Evolutionary conservation across 2,113 vertebrate genomes (phyloP).

Genomic region (Platichthys flesus): DNA sequence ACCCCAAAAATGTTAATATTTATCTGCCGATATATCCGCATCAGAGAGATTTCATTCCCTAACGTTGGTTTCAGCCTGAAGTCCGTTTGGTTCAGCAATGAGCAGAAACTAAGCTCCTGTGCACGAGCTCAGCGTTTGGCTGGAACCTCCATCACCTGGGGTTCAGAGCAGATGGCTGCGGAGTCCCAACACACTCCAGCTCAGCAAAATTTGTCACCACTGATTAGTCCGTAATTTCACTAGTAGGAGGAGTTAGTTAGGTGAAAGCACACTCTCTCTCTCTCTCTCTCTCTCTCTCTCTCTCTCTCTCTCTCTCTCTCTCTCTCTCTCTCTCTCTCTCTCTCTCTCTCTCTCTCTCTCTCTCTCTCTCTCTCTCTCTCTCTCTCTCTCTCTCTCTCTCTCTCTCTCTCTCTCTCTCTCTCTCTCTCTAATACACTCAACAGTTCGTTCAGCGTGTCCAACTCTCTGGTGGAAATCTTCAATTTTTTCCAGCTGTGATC

Average conservation of each 20-base stretch:
- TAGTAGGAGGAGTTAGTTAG: slow-evolving; percentile 40
- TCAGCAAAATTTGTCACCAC: slow-evolving; percentile 55
- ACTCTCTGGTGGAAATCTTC: slow-evolving; percentile 5
- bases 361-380: too few relatives aligned
- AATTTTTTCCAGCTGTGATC: slow-evolving; percentile 18
- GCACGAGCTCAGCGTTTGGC: slow-evolving; percentile 60
- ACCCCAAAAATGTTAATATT: too few relatives aligned
- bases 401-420: too few relatives aligned
- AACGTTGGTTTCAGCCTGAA: neutral
- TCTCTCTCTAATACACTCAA: neutral
- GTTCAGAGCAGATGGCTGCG: slow-evolving; percentile 75
- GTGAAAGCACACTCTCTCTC: too few relatives aligned
- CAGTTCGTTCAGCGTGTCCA: neutral
- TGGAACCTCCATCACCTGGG: slow-evolving; percentile 37
- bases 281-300: too few relatives aligned
- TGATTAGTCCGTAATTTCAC: slow-evolving; percentile 54
- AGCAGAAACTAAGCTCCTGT: slow-evolving; percentile 12
- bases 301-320: too few relatives aligned
- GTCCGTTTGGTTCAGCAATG: slow-evolving; percentile 26
- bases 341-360: too few relatives aligned
- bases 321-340: too few relatives aligned
- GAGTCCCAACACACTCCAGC: slow-evolving; percentile 48
- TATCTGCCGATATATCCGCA: too few relatives aligned
- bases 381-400: too few relatives aligned
- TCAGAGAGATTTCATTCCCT: too few relatives aligned